These are phyloP conservation scores for Paedocypris micromegethes DNA, from an alignment of 2,797 vertebrate species.

Conservation along the genomic window DNA sequence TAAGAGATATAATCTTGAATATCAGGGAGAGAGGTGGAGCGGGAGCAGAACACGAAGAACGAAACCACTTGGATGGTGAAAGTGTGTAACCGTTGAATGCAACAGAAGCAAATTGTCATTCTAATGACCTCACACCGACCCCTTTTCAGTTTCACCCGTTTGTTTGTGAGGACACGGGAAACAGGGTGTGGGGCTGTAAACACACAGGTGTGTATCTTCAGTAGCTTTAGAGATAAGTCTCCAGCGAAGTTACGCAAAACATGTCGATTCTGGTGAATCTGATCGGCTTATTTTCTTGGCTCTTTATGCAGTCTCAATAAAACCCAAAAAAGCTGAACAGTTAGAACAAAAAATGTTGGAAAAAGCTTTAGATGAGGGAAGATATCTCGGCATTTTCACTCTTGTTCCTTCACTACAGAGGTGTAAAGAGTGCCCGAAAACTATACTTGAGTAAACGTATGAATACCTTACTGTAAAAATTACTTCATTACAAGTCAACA, in stretches of 20 bases:
- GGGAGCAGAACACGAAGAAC: not conserved
- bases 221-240: constrained; percentile 8
- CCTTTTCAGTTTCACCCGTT: not conserved
- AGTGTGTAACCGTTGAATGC: not conserved
- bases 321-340: too few relatives aligned
- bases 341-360: too few relatives aligned
- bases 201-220: constrained; percentile 15
- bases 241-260: constrained; percentile 4
- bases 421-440: too few relatives aligned
- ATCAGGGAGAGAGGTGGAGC: not conserved
- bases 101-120: too few relatives aligned
- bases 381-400: too few relatives aligned
- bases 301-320: too few relatives aligned
- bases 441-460: too few relatives aligned
- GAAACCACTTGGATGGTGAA: not conserved
- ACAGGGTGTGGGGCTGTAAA: not conserved
- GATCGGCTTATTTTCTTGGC: not conserved
- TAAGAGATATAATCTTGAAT: constrained; percentile 13
- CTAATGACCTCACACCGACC: not conserved
- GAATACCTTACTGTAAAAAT: too few relatives aligned
- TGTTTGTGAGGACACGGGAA: constrained; percentile 3
- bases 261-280: not conserved
- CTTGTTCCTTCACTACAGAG: too few relatives aligned
- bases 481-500: too few relatives aligned
- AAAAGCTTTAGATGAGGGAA: too few relatives aligned